phyloP scores from a whole-genome alignment of 2,888 invertebrate genomes.

The Eupithecia inturbata region DNA sequence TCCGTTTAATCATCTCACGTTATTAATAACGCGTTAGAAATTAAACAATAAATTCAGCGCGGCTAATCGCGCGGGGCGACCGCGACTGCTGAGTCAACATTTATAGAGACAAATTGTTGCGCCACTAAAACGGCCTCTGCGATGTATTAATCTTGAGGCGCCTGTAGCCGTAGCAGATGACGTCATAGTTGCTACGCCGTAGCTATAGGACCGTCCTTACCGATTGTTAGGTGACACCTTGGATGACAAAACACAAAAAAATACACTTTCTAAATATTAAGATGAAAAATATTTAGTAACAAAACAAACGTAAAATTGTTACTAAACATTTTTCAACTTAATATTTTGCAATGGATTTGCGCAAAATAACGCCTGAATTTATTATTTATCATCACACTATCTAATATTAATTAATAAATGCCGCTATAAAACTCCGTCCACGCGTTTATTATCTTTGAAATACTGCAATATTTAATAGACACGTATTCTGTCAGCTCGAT shows the following conservation, averaged over 20 bases:
- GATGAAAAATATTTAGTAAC: too few relatives aligned
- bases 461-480: too few relatives aligned
- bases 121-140: slow-evolving; percentile 76
- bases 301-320: too few relatives aligned
- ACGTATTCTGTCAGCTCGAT: too few relatives aligned
- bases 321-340: too few relatives aligned
- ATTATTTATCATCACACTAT: too few relatives aligned
- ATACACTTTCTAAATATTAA: background rate
- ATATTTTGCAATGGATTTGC: too few relatives aligned
- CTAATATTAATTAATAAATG: too few relatives aligned
- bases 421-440: too few relatives aligned
- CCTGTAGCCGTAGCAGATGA: slow-evolving; percentile 55
- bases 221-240: slow-evolving; percentile 48
- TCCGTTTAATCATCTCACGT: slow-evolving; percentile 81
- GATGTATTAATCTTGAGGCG: slow-evolving; percentile 80
- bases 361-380: too few relatives aligned
- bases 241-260: background rate
- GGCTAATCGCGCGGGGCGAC: slow-evolving; percentile 80
- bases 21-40: slow-evolving; percentile 83
- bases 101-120: slow-evolving; percentile 84
- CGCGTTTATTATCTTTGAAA: too few relatives aligned
- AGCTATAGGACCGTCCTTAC: slow-evolving; percentile 22
- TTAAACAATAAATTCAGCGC: slow-evolving; percentile 83
- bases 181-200: slow-evolving; percentile 36
- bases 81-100: slow-evolving; percentile 82